A percentile compares a stretch with the other conserved stretches of the same genome.
phyloP scores from a whole-genome alignment of 2,797 vertebrate genomes.

The Premnoplex brunnescens region DNA sequence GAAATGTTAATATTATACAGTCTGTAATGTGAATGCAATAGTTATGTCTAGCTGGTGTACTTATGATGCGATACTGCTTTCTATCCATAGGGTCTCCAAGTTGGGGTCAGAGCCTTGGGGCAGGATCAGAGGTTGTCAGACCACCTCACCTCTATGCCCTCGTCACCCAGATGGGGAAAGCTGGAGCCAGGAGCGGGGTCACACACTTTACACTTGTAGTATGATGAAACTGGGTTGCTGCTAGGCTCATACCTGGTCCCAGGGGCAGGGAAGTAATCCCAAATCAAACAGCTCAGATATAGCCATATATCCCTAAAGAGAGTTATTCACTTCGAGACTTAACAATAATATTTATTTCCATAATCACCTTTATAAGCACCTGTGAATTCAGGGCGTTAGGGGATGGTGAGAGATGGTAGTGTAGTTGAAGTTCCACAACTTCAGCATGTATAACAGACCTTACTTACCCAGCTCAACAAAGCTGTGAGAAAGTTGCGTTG shows the following conservation, averaged over 20 bases:
- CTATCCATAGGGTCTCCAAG: neutral
- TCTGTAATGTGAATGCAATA: neutral
- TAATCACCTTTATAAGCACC: neutral
- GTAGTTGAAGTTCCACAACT: neutral
- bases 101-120: neutral
- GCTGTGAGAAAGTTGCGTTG: neutral
- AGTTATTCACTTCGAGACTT: neutral
- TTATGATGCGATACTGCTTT: neutral
- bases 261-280: neutral
- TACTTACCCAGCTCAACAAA: neutral
- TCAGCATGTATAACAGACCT: neutral
- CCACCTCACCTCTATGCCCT: fast-evolving
- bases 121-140: neutral
- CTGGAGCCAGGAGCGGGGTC: neutral
- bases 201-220: fast-evolving
- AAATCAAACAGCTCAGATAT: neutral
- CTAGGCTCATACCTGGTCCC: neutral
- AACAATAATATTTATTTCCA: neutral
- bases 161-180: neutral
- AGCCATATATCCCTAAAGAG: neutral
- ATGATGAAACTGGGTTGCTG: neutral
- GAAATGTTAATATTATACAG: neutral
- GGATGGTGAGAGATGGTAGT: fast-evolving
- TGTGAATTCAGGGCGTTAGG: fast-evolving
- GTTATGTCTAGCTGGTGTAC: neutral